Evolutionary conservation across 2,888 invertebrate genomes (phyloP).

Genomic region (Pocota personata): DNA sequence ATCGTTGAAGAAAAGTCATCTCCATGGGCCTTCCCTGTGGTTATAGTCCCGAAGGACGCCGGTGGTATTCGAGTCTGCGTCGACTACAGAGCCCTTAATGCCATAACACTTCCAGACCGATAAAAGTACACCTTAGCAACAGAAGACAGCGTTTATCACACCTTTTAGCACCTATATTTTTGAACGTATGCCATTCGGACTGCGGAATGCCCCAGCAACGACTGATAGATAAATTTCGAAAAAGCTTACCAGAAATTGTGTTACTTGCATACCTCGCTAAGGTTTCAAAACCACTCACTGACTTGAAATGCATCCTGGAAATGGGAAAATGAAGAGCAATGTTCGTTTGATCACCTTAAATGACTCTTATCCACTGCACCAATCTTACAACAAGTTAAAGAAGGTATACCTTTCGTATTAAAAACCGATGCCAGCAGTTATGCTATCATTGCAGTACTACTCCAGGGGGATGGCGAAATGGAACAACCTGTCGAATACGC

Average conservation of each 20-base stretch:
- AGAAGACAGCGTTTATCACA: too few species aligned
- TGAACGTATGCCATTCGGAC: background rate
- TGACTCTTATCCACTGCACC: background rate
- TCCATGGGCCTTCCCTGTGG: slow-evolving; percentile 78
- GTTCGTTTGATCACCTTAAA: too few species aligned
- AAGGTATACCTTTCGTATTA: background rate
- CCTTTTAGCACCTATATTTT: too few species aligned
- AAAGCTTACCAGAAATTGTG: background rate
- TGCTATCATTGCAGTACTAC: slow-evolving; percentile 12
- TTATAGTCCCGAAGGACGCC: too few species aligned
- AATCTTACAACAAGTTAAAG: background rate
- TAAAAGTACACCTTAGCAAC: too few species aligned
- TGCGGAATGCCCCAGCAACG: slow-evolving; percentile 14
- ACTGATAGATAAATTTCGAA: slow-evolving; percentile 7
- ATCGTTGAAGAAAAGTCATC: slow-evolving; percentile 80
- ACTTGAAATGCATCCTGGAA: slow-evolving; percentile 15
- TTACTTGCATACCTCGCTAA: slow-evolving; percentile 64
- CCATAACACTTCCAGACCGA: too few species aligned
- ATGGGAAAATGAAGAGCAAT: background rate
- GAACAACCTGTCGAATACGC: slow-evolving; percentile 28
- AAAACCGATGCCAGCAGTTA: slow-evolving; percentile 31
- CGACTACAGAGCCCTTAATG: too few species aligned
- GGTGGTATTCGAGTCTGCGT: too few species aligned
- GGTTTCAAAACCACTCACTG: slow-evolving; percentile 75
- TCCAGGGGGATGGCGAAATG: slow-evolving; percentile 16